Evolutionary conservation across 2,797 vertebrate genomes (phyloP).

Genomic region (Sitta carolinensis): DNA sequence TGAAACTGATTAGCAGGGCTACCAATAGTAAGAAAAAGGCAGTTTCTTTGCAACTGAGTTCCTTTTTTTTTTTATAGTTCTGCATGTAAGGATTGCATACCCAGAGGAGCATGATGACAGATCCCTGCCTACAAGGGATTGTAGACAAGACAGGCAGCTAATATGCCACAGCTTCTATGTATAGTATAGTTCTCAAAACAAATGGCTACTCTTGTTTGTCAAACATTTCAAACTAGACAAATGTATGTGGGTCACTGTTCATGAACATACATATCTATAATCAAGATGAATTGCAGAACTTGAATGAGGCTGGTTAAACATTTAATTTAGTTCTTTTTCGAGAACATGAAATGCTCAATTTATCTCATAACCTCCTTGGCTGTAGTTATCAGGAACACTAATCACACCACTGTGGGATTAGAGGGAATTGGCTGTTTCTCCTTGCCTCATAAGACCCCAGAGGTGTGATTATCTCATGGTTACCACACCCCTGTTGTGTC

Average conservation of each 20-base stretch:
- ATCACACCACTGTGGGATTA: slow-evolving; percentile 66
- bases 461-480: slow-evolving; percentile 71
- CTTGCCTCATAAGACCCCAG: slow-evolving; percentile 54
- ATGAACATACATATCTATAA: not conserved
- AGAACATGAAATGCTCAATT: slow-evolving; percentile 46
- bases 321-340: slow-evolving; percentile 41
- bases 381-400: slow-evolving; percentile 60
- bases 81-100: not conserved
- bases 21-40: not conserved
- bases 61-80: not conserved
- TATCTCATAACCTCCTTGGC: slow-evolving; percentile 55
- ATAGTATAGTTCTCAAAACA: not conserved
- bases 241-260: not conserved
- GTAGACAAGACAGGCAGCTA: not conserved
- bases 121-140: not conserved
- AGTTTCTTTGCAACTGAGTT: not conserved
- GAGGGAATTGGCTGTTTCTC: slow-evolving; percentile 65
- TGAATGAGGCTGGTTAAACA: slow-evolving; percentile 14
- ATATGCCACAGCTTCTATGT: not conserved
- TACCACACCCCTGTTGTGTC: slow-evolving; percentile 69
- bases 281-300: slow-evolving; percentile 42
- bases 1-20: not conserved
- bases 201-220: not conserved
- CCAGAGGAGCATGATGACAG: not conserved
- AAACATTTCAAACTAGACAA: slow-evolving; percentile 10